Evolutionary conservation across 1,140 invertebrate species (phyloP), one percentile per base, ranked within the genome.

Genomic region (Diachasma alloeum): DNA sequence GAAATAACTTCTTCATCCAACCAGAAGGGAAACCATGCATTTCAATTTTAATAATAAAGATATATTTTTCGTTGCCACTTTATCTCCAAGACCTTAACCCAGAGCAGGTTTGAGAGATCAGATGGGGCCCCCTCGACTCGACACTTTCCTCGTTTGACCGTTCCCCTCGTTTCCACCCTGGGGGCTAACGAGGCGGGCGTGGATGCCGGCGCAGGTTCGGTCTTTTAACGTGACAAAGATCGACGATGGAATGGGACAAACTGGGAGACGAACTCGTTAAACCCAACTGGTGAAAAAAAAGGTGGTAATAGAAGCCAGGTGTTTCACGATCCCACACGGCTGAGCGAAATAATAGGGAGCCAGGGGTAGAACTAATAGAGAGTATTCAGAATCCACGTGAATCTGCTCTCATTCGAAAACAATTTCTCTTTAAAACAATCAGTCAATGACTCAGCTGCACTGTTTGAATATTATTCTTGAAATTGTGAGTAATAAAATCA

Each of bases 261-360:
- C 13, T 53, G 48, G 48, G 44, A 67, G 36, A 26, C 15, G 22
- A 67, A 36, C 24, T 67, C 63, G 15, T 67, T 36, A 67, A 39
- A 9, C 9, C 19, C 67, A 39, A 15, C 19, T 19, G 31, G n/a
- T 17, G 31, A 69, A 69, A 39, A 19, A 19, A 69, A 39, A 69
- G 36, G 36, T 39, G 67, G 67, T 39, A 37, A 69, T 36, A 69
- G 67, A 69, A 69, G 63, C 67, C 67, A 69, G 67, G 67, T 69
- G 67, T 69, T 69, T 69, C 67, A 69, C 67, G n/a, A 53, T 53
- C 48, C 9, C 48, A 53, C n/a, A 53, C 48, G n/a, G 48, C 31
- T 36, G 31, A 22, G 19, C 4, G 31, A 39, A 69, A 37, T 39
- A 69, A 39, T 69, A 39, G 67, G 48, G 15, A n/a, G n/a, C 48